Conservation (phyloP, 23 tunicate species). For the Aplidium turbinatum region DNA sequence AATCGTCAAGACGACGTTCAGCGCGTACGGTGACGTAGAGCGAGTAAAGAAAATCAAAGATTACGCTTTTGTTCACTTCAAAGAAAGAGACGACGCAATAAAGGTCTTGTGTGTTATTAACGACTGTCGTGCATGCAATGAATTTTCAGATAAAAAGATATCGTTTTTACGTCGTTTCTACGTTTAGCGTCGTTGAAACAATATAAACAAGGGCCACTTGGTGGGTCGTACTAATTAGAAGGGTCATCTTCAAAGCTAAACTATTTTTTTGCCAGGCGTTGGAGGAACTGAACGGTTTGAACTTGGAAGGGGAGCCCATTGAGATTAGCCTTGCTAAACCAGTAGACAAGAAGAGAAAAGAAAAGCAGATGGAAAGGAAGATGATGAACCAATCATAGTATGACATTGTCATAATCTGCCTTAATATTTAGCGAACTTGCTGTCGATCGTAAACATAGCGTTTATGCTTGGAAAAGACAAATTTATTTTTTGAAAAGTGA, state of each 20-base stretch:
- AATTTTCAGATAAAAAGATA: too few relatives aligned
- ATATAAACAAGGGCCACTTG: too few relatives aligned
- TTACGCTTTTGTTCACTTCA: slow-evolving; percentile 97
- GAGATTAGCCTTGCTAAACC: slow-evolving; percentile 95
- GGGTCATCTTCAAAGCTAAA: too few relatives aligned
- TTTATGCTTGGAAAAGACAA: too few relatives aligned
- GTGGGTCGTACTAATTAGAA: too few relatives aligned
- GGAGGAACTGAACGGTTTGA: slow-evolving; percentile 81
- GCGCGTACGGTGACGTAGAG: slow-evolving; percentile 87
- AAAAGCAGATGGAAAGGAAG: slow-evolving; percentile 84
- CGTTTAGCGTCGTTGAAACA: too few relatives aligned
- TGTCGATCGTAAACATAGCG: too few relatives aligned
- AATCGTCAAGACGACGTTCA: slow-evolving; percentile 70
- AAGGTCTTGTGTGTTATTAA: too few relatives aligned
- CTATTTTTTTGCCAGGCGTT: slow-evolving; percentile 47
- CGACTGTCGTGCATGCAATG: too few relatives aligned
- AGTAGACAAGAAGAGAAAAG: slow-evolving; percentile 86
- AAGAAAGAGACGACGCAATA: slow-evolving; percentile 81
- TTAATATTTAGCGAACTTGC: neutral
- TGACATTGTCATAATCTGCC: too few relatives aligned
- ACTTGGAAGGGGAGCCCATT: slow-evolving; percentile 90
- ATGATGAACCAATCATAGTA: slow-evolving; percentile 57
- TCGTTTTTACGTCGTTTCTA: too few relatives aligned
- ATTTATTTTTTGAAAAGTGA: neutral
- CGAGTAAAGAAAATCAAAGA: slow-evolving; percentile 93